phyloP scores from a whole-genome alignment of 2,113 vertebrate genomes.

The Dicaeum eximium region DNA sequence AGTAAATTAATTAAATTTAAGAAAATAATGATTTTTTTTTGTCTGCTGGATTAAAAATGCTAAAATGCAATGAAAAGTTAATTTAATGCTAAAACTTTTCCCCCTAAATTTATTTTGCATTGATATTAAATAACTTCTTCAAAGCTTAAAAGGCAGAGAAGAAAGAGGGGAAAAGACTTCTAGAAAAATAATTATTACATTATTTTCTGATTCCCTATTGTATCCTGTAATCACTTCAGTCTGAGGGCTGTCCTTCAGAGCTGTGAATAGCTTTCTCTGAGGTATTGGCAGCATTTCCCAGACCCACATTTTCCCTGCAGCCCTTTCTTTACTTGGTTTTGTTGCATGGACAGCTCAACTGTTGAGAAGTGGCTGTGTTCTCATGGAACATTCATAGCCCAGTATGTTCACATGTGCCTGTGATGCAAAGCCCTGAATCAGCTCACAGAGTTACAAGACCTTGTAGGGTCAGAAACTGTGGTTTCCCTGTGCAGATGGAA shows the following conservation, averaged over 20 bases:
- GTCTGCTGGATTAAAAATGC: slow-evolving; percentile 67
- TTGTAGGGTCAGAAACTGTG: background rate
- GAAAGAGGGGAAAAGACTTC: background rate
- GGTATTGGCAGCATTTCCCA: background rate
- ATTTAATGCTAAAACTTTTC: slow-evolving; percentile 41
- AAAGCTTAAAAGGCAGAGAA: background rate
- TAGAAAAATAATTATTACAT: background rate
- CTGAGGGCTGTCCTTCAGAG: background rate
- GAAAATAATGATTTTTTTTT: slow-evolving; percentile 72
- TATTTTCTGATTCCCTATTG: background rate
- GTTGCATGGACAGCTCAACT: background rate
- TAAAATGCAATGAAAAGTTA: slow-evolving; percentile 65
- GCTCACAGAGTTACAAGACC: background rate
- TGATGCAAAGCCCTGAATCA: background rate
- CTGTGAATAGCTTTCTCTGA: background rate
- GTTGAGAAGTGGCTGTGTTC: background rate
- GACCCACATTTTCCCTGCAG: background rate
- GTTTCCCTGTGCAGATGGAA: background rate
- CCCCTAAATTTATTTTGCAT: slow-evolving; percentile 33
- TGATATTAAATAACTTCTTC: slow-evolving; percentile 29
- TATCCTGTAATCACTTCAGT: background rate
- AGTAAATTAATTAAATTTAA: slow-evolving; percentile 79
- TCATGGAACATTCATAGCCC: background rate
- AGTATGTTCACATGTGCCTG: fast-evolving
- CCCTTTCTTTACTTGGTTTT: background rate